A percentile compares a stretch with the other conserved stretches of the same genome.
Evolutionary conservation across 2,113 vertebrate species (phyloP).

Genomic region (Pithys albifrons): DNA sequence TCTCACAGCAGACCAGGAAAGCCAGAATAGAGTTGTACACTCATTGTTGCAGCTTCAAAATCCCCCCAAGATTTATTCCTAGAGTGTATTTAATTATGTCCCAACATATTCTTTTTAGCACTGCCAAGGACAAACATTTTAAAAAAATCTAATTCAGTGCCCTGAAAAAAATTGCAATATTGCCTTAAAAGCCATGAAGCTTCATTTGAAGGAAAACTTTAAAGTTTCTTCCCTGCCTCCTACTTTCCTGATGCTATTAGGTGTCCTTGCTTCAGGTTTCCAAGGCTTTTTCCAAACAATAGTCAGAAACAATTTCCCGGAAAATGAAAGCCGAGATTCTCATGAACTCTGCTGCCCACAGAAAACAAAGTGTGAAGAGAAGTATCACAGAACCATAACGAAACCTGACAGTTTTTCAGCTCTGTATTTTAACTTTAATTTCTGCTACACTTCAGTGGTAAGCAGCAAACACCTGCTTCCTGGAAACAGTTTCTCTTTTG

Average conservation of each 20-base stretch:
- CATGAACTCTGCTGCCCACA: not conserved
- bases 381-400: not conserved
- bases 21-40: not conserved
- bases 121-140: not conserved
- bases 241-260: not conserved
- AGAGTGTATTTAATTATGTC: not conserved
- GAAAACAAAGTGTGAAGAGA: not conserved
- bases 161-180: not conserved
- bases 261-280: not conserved
- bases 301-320: not conserved
- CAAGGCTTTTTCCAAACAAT: not conserved
- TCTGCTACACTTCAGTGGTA: not conserved
- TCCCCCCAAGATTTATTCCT: not conserved
- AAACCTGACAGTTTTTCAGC: not conserved
- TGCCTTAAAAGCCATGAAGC: not conserved
- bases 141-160: not conserved
- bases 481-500: not conserved
- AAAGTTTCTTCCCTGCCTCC: not conserved
- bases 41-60: not conserved
- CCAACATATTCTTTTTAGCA: not conserved
- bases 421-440: not conserved
- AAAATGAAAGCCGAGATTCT: not conserved
- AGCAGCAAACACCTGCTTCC: not conserved
- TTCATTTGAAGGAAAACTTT: not conserved
- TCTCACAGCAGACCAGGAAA: not conserved